These are phyloP conservation scores for Chirona hameri DNA, from an alignment of 2,888 invertebrate species.

Conservation along the genomic window DNA sequence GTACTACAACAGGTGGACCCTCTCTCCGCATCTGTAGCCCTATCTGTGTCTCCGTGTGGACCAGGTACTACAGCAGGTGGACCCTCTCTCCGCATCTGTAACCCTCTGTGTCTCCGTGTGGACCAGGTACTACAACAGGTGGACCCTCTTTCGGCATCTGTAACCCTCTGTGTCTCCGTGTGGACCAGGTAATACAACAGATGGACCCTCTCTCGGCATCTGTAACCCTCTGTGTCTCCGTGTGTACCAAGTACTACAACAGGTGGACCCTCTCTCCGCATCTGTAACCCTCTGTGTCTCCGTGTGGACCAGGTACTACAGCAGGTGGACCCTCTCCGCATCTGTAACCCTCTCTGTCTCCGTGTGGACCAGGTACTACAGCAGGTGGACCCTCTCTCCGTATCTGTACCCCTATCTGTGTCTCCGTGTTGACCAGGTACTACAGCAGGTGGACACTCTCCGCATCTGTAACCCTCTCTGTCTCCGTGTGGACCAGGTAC, in stretches of 20 bases:
- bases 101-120: not conserved
- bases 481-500: conserved; percentile 53
- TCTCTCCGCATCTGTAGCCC: too few species aligned
- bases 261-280: too few species aligned
- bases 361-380: conserved; percentile 63
- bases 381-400: too few species aligned
- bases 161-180: not conserved
- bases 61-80: conserved; percentile 75
- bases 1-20: conserved; percentile 78
- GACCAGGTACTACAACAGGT: conserved; percentile 72
- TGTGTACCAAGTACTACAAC: conserved; percentile 65
- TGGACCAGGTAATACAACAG: conserved; percentile 69
- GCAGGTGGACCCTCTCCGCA: conserved; percentile 65
- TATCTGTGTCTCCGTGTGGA: not conserved
- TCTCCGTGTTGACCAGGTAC: conserved; percentile 53
- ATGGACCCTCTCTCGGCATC: too few species aligned
- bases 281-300: not conserved
- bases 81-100: too few species aligned
- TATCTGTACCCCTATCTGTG: too few species aligned
- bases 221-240: not conserved
- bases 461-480: too few species aligned
- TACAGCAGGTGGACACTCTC: conserved; percentile 81
- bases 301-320: conserved; percentile 63
- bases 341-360: not conserved
- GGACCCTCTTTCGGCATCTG: too few species aligned